Conservation (phyloP, 2,113 vertebrate genomes). For the Rattus rattus region DNA sequence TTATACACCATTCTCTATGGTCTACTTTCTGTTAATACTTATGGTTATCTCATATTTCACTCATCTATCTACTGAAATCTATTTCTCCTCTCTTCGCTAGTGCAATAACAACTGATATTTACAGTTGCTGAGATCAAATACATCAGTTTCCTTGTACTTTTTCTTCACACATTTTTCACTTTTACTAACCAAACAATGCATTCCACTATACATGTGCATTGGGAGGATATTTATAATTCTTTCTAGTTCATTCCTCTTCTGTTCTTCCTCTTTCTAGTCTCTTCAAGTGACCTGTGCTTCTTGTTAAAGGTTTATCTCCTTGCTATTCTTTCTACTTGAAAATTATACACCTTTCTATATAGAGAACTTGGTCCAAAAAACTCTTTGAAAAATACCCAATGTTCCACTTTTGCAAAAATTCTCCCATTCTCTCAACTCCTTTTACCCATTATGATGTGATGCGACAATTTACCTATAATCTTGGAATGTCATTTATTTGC, state of each 20-base stretch:
- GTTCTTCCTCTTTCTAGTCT: background rate
- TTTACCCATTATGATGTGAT: background rate
- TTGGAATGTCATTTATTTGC: background rate
- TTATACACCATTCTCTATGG: background rate
- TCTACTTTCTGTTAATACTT: background rate
- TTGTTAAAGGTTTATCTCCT: background rate
- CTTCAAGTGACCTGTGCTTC: background rate
- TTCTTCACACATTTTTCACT: background rate
- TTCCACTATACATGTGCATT: too few relatives aligned
- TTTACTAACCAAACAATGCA: slow-evolving; percentile 12
- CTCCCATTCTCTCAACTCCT: background rate
- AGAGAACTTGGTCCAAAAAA: background rate
- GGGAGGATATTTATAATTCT: too few relatives aligned
- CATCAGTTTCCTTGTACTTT: background rate
- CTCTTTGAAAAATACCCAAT: background rate
- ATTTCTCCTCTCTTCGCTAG: background rate
- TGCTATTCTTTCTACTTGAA: background rate
- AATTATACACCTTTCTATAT: background rate
- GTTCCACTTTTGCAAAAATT: background rate
- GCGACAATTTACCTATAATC: background rate
- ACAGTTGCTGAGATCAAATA: background rate
- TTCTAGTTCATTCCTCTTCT: background rate
- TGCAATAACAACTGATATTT: background rate
- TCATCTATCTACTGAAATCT: background rate
- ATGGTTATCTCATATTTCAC: background rate